Evolutionary conservation across 2,797 vertebrate genomes (phyloP).

Genomic region (Pogonophryne albipinna): DNA sequence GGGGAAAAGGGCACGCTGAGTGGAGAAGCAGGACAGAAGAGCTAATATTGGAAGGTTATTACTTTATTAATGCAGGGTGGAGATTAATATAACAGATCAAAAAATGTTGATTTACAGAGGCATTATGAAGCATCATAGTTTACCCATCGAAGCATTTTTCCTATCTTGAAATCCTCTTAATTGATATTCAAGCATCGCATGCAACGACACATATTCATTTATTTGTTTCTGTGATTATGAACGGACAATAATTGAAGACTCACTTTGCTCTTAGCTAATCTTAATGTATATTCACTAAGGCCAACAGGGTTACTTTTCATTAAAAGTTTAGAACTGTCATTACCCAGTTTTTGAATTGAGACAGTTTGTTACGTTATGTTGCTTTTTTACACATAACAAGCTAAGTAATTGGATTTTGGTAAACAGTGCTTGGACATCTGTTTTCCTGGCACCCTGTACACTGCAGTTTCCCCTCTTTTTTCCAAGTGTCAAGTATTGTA

Average conservation of each 20-base stretch:
- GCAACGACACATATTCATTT: background rate
- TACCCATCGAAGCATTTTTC: background rate
- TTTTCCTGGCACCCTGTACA: slow-evolving; percentile 13
- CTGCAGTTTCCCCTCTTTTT: background rate
- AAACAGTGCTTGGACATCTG: slow-evolving; percentile 16
- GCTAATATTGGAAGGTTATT: slow-evolving; percentile 32
- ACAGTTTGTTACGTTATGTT: background rate
- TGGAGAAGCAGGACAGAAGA: slow-evolving; percentile 14
- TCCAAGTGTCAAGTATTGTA: slow-evolving; percentile 4
- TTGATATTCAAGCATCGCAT: background rate
- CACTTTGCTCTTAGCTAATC: background rate
- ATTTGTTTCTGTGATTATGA: background rate
- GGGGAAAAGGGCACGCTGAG: slow-evolving; percentile 28
- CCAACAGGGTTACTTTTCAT: slow-evolving; percentile 18
- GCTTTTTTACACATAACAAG: slow-evolving; percentile 8
- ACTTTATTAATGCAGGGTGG: slow-evolving; percentile 15
- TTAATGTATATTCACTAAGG: slow-evolving; percentile 1
- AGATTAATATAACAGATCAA: slow-evolving; percentile 7
- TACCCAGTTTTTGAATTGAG: slow-evolving; percentile 20
- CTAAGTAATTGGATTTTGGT: slow-evolving; percentile 36
- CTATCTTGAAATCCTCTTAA: background rate
- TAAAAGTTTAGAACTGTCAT: slow-evolving; percentile 27
- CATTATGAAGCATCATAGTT: background rate
- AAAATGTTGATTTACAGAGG: slow-evolving; percentile 1
- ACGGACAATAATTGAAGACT: background rate